Base-by-base conservation (phyloP, 2,888 invertebrate genomes). In the Leptarthrus brevirostris region DNA sequence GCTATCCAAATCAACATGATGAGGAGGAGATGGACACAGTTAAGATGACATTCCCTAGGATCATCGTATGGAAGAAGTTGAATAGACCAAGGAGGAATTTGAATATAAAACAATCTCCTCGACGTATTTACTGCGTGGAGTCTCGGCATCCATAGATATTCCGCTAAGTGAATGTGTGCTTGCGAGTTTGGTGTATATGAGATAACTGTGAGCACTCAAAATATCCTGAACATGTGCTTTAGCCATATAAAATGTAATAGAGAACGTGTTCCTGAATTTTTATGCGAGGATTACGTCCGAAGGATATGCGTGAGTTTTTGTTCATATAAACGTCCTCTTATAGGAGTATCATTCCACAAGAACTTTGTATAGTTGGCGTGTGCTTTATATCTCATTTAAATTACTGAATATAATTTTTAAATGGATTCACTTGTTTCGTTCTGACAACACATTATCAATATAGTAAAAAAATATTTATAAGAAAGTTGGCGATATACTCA, bases 201-300 rank as follows among this genome's bases (percentile, higher is more conserved):
- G 73, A 76, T 64, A 70, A 73, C 74, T 74, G 36, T 18, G 44
- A 73, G 69, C 69, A 76, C 73, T 76, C 73, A 56, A 76, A 76
- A 76, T 76, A 76, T 76, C 76, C 74, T 66, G 71, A 76, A 76
- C 76, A 74, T 76, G 72, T 76, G 76, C 74, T 76, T 76, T 74
- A 66, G 74, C 74, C 76, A 71, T 76, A 76, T 76, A 76, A 76
- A 76, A 73, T 72, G 76, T 76, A 76, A 76, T 76, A 74, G 76
- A 71, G 76, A 74, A 76, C 76, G 76, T 76, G 76, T 76, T 76
- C 74, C 74, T 76, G 76, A 76, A 76, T 76, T 76, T 76, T 76
- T 76, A 76, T 76, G 74, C 53, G 73, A 74, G 73, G 76, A 76
- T 76, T 76, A 76, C 64, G 54, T 74, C 40, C 71, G 52, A 73